phyloP scores from a whole-genome alignment of 2,797 vertebrate species.

The Botia almorhae region DNA sequence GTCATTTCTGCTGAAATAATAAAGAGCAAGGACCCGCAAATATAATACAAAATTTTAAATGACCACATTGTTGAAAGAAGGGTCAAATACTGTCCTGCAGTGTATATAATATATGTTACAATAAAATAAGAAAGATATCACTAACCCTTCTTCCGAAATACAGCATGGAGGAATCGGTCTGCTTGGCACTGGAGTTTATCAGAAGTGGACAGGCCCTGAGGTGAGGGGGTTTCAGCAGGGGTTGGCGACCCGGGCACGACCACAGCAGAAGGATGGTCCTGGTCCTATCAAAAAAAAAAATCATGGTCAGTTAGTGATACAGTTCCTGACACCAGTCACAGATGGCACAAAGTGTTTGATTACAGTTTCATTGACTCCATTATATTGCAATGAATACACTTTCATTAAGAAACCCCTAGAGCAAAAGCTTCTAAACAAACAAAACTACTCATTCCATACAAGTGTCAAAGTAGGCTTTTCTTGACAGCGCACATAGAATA shows the following conservation, averaged over 20 bases:
- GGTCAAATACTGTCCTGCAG: background rate
- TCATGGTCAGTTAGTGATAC: background rate
- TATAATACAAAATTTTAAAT: background rate
- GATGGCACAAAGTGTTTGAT: background rate
- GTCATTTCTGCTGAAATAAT: too few species aligned
- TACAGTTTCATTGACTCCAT: background rate
- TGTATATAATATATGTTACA: background rate
- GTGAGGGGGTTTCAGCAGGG: slow-evolving; percentile 91
- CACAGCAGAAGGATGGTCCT: slow-evolving; percentile 87
- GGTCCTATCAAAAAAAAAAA: slow-evolving; percentile 18
- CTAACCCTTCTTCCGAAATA: slow-evolving; percentile 98
- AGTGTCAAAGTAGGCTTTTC: background rate
- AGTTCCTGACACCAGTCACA: background rate
- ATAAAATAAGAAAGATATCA: background rate
- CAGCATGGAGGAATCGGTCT: slow-evolving; percentile 96
- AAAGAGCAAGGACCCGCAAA: background rate
- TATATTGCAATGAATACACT: background rate
- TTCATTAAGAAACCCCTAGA: background rate
- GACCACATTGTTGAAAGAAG: background rate
- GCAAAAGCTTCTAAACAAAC: background rate
- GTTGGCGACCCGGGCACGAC: slow-evolving; percentile 91
- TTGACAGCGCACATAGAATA: background rate
- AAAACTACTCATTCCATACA: background rate
- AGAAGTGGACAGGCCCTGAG: slow-evolving; percentile 92
- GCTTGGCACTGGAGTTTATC: slow-evolving; percentile 97